Percentiles rank a stretch among this genome's conserved stretches.
These are phyloP conservation scores for Diorhabda carinulata DNA, from an alignment of 1,140 invertebrate species.

Conservation along the genomic window DNA sequence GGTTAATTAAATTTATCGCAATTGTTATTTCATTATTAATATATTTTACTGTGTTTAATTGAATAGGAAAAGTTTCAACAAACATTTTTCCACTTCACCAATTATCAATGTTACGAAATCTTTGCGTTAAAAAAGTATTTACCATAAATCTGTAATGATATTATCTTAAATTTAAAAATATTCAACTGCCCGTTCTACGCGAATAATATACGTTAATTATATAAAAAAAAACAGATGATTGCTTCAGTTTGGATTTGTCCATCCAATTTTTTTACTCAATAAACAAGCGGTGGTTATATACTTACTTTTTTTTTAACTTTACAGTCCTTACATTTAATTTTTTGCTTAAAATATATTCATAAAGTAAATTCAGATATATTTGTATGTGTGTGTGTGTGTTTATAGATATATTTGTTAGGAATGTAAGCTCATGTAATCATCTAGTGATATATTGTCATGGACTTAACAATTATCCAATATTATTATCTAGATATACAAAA, in stretches of 20 bases:
- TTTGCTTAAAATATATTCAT: not conserved
- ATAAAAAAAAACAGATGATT: constrained; percentile 17
- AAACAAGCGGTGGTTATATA: not conserved
- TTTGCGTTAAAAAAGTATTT: not conserved
- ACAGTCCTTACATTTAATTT: not conserved
- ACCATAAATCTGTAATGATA: constrained; percentile 9
- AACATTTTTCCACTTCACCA: too few relatives aligned
- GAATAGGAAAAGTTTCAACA: too few relatives aligned
- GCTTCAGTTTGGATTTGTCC: constrained; percentile 13
- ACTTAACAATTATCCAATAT: not conserved
- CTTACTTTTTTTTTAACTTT: not conserved
- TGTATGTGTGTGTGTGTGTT: too few relatives aligned
- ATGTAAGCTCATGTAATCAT: not conserved
- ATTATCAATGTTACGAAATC: too few relatives aligned
- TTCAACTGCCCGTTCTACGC: constrained; percentile 10
- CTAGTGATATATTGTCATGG: not conserved
- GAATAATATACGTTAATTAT: not conserved
- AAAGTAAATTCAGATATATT: not conserved
- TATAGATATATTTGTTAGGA: not conserved
- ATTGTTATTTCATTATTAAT: too few relatives aligned
- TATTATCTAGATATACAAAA: not conserved
- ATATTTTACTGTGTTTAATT: too few relatives aligned
- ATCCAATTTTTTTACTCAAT: constrained; percentile 1
- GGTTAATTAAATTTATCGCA: too few relatives aligned
- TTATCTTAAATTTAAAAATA: constrained; percentile 14